A percentile compares a stretch with the other conserved stretches of the same genome.
These are phyloP conservation scores for Odontamblyopus rebecca DNA, from an alignment of 2,797 vertebrate genomes.

Conservation along the genomic window DNA sequence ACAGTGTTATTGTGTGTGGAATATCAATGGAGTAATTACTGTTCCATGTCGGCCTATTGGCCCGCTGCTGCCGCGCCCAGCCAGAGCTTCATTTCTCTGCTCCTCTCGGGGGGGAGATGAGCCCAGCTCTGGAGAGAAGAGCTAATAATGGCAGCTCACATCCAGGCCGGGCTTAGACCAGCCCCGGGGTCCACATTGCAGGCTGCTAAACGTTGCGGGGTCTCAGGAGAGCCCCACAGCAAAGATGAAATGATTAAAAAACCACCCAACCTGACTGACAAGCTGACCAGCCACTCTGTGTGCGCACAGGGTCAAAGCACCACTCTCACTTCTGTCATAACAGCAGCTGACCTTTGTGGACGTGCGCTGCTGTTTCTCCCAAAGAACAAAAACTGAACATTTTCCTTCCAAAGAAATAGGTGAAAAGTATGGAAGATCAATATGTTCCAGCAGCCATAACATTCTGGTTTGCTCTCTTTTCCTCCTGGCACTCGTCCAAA, in stretches of 20 bases:
- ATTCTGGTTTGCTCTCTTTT: conserved; percentile 50
- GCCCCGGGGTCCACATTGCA: conserved; percentile 94
- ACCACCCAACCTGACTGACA: conserved; percentile 87
- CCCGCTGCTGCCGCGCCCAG: conserved; percentile 83
- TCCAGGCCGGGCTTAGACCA: conserved; percentile 88
- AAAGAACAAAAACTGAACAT: conserved; percentile 30
- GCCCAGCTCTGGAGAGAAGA: conserved; percentile 94
- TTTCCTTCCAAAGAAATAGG: conserved; percentile 7
- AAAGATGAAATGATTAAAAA: conserved; percentile 99
- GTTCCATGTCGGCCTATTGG: conserved; percentile 88
- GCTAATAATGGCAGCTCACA: conserved; percentile 98
- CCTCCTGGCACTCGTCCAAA: conserved; percentile 64
- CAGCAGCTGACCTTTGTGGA: conserved; percentile 59
- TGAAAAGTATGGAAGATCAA: conserved; percentile 13
- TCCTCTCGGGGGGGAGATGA: conserved; percentile 91
- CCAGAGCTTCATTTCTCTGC: conserved; percentile 95
- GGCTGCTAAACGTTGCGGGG: conserved; percentile 95
- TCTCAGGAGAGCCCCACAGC: conserved; percentile 88
- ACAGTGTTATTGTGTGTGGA: conserved; percentile 99
- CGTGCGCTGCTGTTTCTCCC: conserved; percentile 39
- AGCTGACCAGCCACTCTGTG: conserved; percentile 78
- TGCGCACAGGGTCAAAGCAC: conserved; percentile 53
- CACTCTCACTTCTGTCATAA: conserved; percentile 58
- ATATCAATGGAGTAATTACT: conserved; percentile 99
- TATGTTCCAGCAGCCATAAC: conserved; percentile 39